A percentile compares a stretch with the other conserved stretches of the same genome.
Evolutionary conservation across 2,888 invertebrate species (phyloP).

Genomic region (Eilema sororculum): DNA sequence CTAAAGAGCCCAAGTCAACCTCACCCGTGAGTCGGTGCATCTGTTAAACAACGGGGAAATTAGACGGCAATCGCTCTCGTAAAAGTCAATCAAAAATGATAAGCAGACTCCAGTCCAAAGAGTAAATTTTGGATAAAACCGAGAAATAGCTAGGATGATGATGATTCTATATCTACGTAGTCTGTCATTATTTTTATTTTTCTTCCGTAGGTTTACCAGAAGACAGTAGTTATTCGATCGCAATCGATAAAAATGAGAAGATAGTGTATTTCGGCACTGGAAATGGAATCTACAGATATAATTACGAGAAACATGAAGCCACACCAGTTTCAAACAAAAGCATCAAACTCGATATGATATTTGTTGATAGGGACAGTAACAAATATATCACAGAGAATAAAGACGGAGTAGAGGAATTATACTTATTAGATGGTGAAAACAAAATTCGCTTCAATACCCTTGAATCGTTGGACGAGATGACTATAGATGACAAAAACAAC

Average conservation of each 20-base stretch:
- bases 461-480: constrained; percentile 71
- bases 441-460: constrained; percentile 67
- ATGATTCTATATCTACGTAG: not conserved
- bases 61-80: not conserved
- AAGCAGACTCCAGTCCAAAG: not conserved
- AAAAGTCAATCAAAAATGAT: not conserved
- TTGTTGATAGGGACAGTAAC: constrained; percentile 75
- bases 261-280: constrained; percentile 76
- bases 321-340: constrained; percentile 59
- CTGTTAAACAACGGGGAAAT: no score
- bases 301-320: constrained; percentile 66
- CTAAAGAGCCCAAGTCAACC: no score
- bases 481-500: constrained; percentile 74
- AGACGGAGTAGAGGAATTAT: constrained; percentile 72
- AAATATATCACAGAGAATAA: constrained; percentile 72
- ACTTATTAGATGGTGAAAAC: constrained; percentile 66
- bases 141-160: no score
- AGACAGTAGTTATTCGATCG: constrained; percentile 73
- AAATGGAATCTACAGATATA: constrained; percentile 71
- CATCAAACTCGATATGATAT: constrained; percentile 70
- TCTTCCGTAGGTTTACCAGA: constrained; percentile 69
- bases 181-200: not conserved
- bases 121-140: no score
- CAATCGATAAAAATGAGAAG: constrained; percentile 67
- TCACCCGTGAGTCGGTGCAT: no score